Evolutionary conservation across 64 coral and sea anemone species (phyloP).

Genomic region (Stichodactyla helianthus): DNA sequence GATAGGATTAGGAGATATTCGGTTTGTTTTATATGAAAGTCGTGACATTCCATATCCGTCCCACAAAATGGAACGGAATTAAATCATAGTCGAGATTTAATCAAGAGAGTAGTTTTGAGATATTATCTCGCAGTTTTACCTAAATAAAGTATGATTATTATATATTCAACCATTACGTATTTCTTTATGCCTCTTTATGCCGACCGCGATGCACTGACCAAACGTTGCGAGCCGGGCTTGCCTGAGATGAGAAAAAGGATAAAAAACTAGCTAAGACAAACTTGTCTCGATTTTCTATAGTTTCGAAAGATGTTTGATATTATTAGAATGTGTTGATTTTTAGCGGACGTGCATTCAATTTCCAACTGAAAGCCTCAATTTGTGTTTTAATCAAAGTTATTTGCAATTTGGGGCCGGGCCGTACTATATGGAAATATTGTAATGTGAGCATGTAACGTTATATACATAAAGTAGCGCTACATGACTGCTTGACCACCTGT

Average conservation of each 20-base stretch:
- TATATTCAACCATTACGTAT: too few species aligned
- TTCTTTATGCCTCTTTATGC: neutral
- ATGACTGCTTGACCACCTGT: neutral
- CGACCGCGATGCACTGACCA: neutral
- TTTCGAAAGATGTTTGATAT: neutral
- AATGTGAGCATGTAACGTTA: neutral
- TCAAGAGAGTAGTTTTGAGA: slow-evolving; percentile 11
- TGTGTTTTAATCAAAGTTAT: neutral
- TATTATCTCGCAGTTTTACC: neutral
- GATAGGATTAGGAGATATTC: too few species aligned
- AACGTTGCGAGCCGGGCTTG: neutral
- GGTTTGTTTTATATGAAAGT: too few species aligned
- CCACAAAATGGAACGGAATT: slow-evolving; percentile 8
- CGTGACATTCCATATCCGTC: neutral
- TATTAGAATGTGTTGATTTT: neutral
- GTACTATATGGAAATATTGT: neutral
- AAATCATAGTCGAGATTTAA: slow-evolving; percentile 3
- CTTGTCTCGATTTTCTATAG: too few species aligned
- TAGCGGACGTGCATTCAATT: neutral
- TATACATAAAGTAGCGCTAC: neutral
- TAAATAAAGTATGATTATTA: neutral
- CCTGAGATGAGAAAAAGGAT: too few species aligned
- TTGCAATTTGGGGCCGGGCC: neutral
- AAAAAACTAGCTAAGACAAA: too few species aligned
- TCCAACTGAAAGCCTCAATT: neutral